Evolutionary conservation across 23 tunicate genomes (phyloP).

Genomic region (Aplidium turbinatum): DNA sequence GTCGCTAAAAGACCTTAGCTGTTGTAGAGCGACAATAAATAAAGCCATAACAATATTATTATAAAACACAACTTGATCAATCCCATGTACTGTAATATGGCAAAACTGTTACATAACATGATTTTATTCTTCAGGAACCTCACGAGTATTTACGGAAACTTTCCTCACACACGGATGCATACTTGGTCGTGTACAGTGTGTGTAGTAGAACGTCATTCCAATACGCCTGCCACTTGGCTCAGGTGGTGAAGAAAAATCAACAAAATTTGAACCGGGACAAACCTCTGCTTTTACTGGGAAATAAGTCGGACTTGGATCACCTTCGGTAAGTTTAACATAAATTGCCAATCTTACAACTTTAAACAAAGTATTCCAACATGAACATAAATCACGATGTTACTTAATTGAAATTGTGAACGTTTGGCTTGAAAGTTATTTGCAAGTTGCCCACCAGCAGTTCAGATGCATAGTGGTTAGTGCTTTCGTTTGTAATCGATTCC

Average conservation of each 20-base stretch:
- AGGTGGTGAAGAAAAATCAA: conserved; percentile 9
- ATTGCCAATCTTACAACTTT: no score
- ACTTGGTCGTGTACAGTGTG: conserved; percentile 50
- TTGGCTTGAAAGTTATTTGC: no score
- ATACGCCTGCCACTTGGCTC: conserved; percentile 46
- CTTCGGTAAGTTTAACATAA: conserved; percentile 63
- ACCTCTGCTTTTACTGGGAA: conserved; percentile 56
- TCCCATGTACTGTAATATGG: not conserved
- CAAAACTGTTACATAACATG: not conserved
- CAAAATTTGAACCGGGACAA: conserved; percentile 6
- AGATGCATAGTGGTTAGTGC: no score
- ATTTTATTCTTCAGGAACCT: conserved; percentile 1
- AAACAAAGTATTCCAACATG: no score
- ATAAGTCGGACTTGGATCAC: conserved; percentile 66
- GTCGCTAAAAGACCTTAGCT: no score
- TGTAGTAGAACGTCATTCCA: conserved; percentile 46
- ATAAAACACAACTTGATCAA: no score
- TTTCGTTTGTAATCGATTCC: no score
- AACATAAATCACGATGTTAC: no score
- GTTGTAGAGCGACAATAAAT: no score
- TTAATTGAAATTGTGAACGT: no score
- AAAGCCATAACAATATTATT: no score
- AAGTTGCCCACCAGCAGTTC: no score
- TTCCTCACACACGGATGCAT: conserved; percentile 30
- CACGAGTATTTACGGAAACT: conserved; percentile 11